phyloP scores from a whole-genome alignment of 1,140 invertebrate genomes.

The Drosophila nannoptera region DNA sequence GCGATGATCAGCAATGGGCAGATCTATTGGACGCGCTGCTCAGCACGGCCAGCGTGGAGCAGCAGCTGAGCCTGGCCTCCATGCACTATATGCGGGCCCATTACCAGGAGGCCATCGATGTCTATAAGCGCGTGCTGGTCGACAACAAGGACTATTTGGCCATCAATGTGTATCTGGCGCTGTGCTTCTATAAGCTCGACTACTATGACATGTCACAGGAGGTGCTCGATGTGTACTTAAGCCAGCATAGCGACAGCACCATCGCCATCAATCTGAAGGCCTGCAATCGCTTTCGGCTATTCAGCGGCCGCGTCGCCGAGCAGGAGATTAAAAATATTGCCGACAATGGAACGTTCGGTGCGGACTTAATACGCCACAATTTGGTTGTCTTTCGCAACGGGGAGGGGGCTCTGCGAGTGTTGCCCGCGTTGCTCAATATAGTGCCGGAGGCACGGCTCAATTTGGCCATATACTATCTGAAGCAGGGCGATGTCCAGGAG shows the following conservation, averaged over 20 bases:
- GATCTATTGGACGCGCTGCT: constrained; percentile 90
- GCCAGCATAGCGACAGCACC: constrained; percentile 94
- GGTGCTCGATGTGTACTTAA: constrained; percentile 94
- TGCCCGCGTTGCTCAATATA: constrained; percentile 95
- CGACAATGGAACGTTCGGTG: constrained; percentile 92
- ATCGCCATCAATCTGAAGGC: constrained; percentile 97
- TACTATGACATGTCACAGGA: constrained; percentile 96
- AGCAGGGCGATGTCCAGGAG: constrained; percentile 93
- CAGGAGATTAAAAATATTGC: constrained; percentile 88
- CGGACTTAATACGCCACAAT: constrained; percentile 97
- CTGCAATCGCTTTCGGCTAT: constrained; percentile 86
- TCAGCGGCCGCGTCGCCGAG: constrained; percentile 96
- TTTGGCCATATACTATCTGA: constrained; percentile 96
- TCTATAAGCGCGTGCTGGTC: constrained; percentile 96
- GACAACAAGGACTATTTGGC: constrained; percentile 97
- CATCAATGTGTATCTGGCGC: constrained; percentile 97
- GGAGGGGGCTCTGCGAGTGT: constrained; percentile 93
- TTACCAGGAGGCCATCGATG: constrained; percentile 99
- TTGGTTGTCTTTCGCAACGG: constrained; percentile 97
- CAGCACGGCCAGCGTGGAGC: constrained; percentile 93
- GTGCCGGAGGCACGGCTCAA: constrained; percentile 98
- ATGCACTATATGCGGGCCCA: constrained; percentile 97
- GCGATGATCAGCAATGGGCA: constrained; percentile 91
- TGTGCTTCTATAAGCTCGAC: constrained; percentile 99
- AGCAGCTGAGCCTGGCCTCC: constrained; percentile 96